Evolutionary conservation across 1,140 invertebrate species (phyloP).

Genomic region (Bombus ignitus): DNA sequence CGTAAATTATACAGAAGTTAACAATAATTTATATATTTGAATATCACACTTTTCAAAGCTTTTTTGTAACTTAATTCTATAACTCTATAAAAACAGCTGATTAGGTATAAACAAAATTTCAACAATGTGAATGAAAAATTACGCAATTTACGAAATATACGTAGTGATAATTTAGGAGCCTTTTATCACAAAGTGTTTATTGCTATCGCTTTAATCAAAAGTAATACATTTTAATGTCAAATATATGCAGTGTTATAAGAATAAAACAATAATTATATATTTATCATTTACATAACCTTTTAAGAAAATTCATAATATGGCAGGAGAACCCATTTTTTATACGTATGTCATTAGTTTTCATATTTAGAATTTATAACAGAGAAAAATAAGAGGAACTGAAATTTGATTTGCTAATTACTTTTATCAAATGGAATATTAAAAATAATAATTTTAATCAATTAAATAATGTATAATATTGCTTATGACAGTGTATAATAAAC

Average conservation of each 20-base stretch:
- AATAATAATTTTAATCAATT: not conserved
- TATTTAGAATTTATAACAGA: not conserved
- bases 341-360: not conserved
- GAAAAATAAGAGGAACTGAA: not conserved
- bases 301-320: not conserved
- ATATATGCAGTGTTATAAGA: not conserved
- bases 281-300: not conserved
- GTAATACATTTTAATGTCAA: not conserved
- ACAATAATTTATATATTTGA: not conserved
- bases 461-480: not conserved
- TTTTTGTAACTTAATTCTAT: not conserved
- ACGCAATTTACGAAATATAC: not conserved
- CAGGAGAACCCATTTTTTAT: not conserved
- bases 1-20: not conserved
- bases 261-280: not conserved
- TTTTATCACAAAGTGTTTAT: not conserved
- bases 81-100: not conserved
- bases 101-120: not conserved
- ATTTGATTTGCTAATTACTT: not conserved
- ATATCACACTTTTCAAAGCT: slow-evolving; percentile 5
- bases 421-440: not conserved
- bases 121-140: not conserved
- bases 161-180: not conserved
- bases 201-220: not conserved
- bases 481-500: not conserved